Evolutionary conservation across 1,140 invertebrate species (phyloP).

Genomic region (Drosophila nigrodunni): DNA sequence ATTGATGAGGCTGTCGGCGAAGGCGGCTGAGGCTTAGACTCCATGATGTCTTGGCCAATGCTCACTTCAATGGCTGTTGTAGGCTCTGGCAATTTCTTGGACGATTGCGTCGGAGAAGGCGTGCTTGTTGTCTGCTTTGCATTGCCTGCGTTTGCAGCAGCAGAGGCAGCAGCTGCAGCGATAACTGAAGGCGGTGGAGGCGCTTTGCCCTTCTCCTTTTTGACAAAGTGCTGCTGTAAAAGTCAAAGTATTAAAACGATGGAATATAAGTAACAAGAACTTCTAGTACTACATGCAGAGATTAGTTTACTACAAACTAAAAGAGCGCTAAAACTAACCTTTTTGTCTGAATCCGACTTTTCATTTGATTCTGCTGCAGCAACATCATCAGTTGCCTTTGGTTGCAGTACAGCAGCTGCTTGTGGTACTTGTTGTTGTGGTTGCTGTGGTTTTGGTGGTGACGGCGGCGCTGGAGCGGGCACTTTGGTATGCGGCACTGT

Average conservation of each 20-base stretch:
- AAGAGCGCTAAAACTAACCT: constrained; percentile 29
- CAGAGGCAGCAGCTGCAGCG: constrained; percentile 37
- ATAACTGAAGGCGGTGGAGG: constrained; percentile 86
- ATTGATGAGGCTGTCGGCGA: constrained; percentile 85
- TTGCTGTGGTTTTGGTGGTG: constrained; percentile 51
- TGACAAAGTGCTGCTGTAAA: constrained; percentile 83
- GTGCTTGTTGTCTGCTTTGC: constrained; percentile 11
- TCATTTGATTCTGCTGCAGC: constrained; percentile 48
- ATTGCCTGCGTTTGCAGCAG: constrained; percentile 13
- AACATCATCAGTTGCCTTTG: constrained; percentile 63
- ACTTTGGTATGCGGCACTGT: constrained; percentile 70
- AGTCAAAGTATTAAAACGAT: not conserved
- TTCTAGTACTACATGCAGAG: too few relatives aligned
- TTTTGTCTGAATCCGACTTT: constrained; percentile 66
- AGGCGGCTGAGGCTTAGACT: constrained; percentile 83
- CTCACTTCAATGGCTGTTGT: constrained; percentile 82
- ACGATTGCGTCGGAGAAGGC: constrained; percentile 12
- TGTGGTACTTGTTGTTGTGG: constrained; percentile 33
- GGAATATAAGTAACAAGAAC: not conserved
- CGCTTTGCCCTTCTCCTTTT: constrained; percentile 90
- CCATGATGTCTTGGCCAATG: constrained; percentile 59
- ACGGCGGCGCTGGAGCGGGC: constrained; percentile 73
- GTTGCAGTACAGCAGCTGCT: constrained; percentile 33
- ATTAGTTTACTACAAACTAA: not conserved
- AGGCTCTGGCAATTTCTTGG: constrained; percentile 42